Percentiles rank a stretch among this genome's conserved stretches.
Evolutionary conservation across 1,140 invertebrate species (phyloP).

Genomic region (Acromyrmex heyeri): DNA sequence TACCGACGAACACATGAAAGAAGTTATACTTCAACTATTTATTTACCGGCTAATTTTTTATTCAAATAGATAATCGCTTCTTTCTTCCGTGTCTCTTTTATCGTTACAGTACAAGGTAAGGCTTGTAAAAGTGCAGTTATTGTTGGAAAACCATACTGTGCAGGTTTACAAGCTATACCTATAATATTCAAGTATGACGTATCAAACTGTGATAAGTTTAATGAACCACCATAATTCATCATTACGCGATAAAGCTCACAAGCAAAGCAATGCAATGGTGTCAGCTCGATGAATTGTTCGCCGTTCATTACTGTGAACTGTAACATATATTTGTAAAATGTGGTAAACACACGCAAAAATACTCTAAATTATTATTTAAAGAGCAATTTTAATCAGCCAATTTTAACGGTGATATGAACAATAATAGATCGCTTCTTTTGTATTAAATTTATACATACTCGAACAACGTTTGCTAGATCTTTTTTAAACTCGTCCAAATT

Average conservation of each 20-base stretch:
- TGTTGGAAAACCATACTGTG: slow-evolving; percentile 88
- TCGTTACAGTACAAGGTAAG: slow-evolving; percentile 87
- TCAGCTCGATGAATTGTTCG: slow-evolving; percentile 86
- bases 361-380: neutral
- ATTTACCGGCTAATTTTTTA: slow-evolving; percentile 83
- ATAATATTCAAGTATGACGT: slow-evolving; percentile 87
- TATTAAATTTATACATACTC: slow-evolving; percentile 80
- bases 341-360: neutral
- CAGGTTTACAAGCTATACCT: slow-evolving; percentile 87
- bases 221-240: slow-evolving; percentile 86
- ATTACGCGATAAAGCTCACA: slow-evolving; percentile 88
- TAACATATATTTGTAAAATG: slow-evolving; percentile 68
- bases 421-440: neutral
- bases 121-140: slow-evolving; percentile 87
- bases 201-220: slow-evolving; percentile 88
- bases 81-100: slow-evolving; percentile 83
- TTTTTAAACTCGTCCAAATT: slow-evolving; percentile 85
- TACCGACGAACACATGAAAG: neutral
- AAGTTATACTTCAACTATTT: neutral
- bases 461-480: slow-evolving; percentile 86
- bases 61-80: slow-evolving; percentile 84
- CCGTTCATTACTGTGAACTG: slow-evolving; percentile 80
- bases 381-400: neutral
- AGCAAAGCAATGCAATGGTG: slow-evolving; percentile 88
- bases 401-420: neutral